These are phyloP conservation scores for Pristionchus arcanus DNA, from an alignment of 2,888 invertebrate species.

Conservation along the genomic window DNA sequence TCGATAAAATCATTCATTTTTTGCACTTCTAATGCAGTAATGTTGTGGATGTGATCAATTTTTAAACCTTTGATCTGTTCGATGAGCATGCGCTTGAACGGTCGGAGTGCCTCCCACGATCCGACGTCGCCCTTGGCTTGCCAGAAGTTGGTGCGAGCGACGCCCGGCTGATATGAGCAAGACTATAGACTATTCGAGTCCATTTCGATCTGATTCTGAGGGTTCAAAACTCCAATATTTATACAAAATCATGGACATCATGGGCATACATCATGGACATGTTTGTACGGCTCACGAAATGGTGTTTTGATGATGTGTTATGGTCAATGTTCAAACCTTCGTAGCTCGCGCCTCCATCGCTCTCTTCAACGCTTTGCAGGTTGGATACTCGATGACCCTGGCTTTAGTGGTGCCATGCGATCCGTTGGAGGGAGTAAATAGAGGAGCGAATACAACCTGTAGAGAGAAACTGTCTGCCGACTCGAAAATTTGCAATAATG, in stretches of 20 bases:
- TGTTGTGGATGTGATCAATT: too few species aligned
- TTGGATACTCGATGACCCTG: constrained; percentile 25
- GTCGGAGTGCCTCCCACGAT: not conserved
- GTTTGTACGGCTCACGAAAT: too few species aligned
- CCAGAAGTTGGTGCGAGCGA: not conserved
- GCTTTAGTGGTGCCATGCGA: constrained; percentile 17
- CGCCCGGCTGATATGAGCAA: not conserved
- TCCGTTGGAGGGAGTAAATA: not conserved
- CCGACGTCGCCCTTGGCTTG: not conserved
- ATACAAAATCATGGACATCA: too few species aligned
- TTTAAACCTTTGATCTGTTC: constrained; percentile 27
- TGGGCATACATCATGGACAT: too few species aligned
- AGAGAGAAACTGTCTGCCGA: too few species aligned
- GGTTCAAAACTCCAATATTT: too few species aligned
- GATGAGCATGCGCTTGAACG: not conserved
- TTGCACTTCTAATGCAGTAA: too few species aligned
- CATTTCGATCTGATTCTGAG: too few species aligned
- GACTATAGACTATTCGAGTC: not conserved
- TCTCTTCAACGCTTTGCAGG: not conserved
- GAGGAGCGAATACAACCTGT: not conserved
- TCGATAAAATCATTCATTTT: too few species aligned
- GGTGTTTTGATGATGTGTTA: too few species aligned
- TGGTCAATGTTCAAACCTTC: too few species aligned
- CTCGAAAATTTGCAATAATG: too few species aligned
- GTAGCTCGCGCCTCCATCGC: not conserved